Base-by-base conservation (phyloP, 2,797 vertebrate species). In the Urosaurus nigricauda region DNA sequence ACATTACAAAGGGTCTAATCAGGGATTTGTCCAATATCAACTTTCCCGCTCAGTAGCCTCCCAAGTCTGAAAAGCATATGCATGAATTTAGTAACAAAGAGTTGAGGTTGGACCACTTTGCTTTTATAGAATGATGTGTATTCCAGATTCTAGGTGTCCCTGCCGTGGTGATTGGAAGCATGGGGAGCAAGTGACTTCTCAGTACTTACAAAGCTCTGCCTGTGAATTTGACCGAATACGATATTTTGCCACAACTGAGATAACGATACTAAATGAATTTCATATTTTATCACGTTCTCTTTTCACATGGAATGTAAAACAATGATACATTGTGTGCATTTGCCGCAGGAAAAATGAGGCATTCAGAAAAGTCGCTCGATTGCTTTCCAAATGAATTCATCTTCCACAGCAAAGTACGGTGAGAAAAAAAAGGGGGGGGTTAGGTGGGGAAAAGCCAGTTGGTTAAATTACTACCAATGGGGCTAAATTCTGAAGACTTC, bases 1-100 rank as follows among this genome's bases (percentile, higher is more conserved):
- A 93, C 91, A 92, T 93, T 89, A 96, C 94, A 97, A 96, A 96
- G 95, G 94, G 93, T 95, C 95, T 96, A 95, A 96, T 96, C 83
- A 90, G 78, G 89, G 93, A 96, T 96, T 95, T 95, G 90, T 93
- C 93, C 95, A 96, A 90, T 94, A 95, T 94, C 94, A 94, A 93
- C 94, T 94, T 96, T 94, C 87, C 93, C 91, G 94, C 95, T 89
- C 95, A 95, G 94, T 85, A 88, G 93, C 83, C 37, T 94, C 92
- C 92, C 87, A 92, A 88, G 21, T 78, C 79, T 94, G 87, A 95
- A 95, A 95, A 95, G 90, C 92, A 93, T 93, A 95, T 94, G 93
- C 92, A 95, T 91, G 92, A 93, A 92, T 60, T 94, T 92, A 95
- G 93, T 90, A 92, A 95, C 90, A 90, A 89, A 51, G 90, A 93